A percentile compares a stretch with the other conserved stretches of the same genome.
phyloP scores from a whole-genome alignment of 2,888 invertebrate genomes.

The Hyles lineata region DNA sequence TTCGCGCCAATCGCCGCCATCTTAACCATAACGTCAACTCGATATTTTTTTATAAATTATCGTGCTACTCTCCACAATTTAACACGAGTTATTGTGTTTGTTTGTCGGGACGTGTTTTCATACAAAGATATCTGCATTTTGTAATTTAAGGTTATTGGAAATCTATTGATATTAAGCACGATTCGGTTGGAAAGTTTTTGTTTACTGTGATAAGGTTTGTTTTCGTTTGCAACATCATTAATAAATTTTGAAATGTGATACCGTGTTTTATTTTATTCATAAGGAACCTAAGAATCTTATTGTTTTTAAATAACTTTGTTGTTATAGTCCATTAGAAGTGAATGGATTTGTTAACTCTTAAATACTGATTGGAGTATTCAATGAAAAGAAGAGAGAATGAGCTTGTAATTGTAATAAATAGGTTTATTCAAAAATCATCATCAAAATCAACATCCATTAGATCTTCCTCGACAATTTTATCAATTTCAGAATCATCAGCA shows the following conservation, averaged over 20 bases:
- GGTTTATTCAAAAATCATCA: conserved; percentile 62
- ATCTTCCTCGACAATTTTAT: conserved; percentile 43
- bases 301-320: too few species aligned
- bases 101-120: conserved; percentile 27
- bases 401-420: too few species aligned
- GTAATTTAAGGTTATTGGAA: conserved; percentile 24
- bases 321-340: too few species aligned
- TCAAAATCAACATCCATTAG: conserved; percentile 75
- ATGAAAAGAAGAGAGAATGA: too few species aligned
- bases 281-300: too few species aligned
- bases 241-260: conserved; percentile 55
- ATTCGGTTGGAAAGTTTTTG: conserved; percentile 43
- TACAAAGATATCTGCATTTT: conserved; percentile 36
- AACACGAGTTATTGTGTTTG: conserved; percentile 1
- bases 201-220: conserved; percentile 70
- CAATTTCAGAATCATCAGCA: background rate
- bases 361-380: too few species aligned
- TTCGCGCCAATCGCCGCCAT: background rate
- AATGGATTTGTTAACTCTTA: too few species aligned
- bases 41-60: background rate
- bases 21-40: background rate
- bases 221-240: conserved; percentile 61
- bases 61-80: background rate
- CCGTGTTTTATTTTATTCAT: conserved; percentile 42
- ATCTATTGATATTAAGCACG: conserved; percentile 26